phyloP scores from a whole-genome alignment of 2,888 invertebrate genomes.

The Agriopis aurantiaria region DNA sequence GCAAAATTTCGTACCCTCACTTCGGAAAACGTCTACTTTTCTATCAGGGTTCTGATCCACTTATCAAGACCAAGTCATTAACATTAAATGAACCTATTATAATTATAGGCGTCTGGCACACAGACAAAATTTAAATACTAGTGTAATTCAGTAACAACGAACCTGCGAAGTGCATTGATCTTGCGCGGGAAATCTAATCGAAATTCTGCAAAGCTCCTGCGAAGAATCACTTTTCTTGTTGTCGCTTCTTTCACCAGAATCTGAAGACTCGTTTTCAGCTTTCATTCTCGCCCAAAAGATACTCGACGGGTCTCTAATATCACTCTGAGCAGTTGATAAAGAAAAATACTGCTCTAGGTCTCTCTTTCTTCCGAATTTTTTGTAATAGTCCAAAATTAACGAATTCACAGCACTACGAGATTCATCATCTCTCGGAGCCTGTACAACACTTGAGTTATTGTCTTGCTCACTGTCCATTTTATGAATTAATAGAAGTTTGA shows the following conservation, averaged over 20 bases:
- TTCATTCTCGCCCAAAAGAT: slow-evolving; percentile 81
- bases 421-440: slow-evolving; percentile 48
- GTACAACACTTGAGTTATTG: slow-evolving; percentile 42
- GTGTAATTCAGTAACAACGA: too few relatives aligned
- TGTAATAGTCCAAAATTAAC: slow-evolving; percentile 88
- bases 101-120: neutral
- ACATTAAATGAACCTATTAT: too few relatives aligned
- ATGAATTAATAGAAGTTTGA: neutral
- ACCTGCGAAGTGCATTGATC: slow-evolving; percentile 69
- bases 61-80: too few relatives aligned
- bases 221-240: slow-evolving; percentile 69
- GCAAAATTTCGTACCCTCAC: too few relatives aligned
- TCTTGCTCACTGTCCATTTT: slow-evolving; percentile 68
- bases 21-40: too few relatives aligned
- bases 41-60: too few relatives aligned
- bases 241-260: slow-evolving; percentile 65
- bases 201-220: slow-evolving; percentile 77
- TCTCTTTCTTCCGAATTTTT: slow-evolving; percentile 88
- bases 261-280: slow-evolving; percentile 73
- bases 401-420: slow-evolving; percentile 70
- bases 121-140: too few relatives aligned
- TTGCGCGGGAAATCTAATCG: slow-evolving; percentile 73
- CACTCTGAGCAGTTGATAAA: slow-evolving; percentile 76
- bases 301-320: slow-evolving; percentile 73
- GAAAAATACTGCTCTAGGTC: slow-evolving; percentile 90